Evolutionary conservation across 2,797 vertebrate genomes (phyloP).

Genomic region (Chiloscyllium punctatum): DNA sequence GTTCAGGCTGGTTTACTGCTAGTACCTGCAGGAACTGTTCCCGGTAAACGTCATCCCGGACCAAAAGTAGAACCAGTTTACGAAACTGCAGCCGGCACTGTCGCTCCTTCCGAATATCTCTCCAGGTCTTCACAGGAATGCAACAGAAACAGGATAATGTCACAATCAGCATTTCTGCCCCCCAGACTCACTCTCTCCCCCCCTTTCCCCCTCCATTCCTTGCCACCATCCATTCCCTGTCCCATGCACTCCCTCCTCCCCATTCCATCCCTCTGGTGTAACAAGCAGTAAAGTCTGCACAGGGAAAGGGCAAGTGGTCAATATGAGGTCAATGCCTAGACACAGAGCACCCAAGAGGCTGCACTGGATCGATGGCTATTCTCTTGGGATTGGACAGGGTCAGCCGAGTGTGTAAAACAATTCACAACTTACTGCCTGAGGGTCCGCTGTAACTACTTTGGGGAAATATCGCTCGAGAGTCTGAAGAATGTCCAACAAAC

Average conservation of each 20-base stretch:
- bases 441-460: not conserved
- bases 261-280: not conserved
- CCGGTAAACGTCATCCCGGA: not conserved
- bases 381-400: not conserved
- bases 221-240: not conserved
- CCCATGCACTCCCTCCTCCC: not conserved
- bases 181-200: not conserved
- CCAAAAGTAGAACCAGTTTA: not conserved
- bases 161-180: not conserved
- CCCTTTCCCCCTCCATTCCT: not conserved
- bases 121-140: not conserved
- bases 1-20: not conserved
- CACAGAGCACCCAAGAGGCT: not conserved
- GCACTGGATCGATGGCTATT: not conserved
- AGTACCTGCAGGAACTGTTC: not conserved
- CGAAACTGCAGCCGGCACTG: conserved; percentile 21
- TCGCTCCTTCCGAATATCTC: not conserved
- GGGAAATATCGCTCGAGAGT: not conserved
- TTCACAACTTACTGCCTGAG: not conserved
- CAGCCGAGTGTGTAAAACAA: not conserved
- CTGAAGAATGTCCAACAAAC: conserved; percentile 14
- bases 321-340: too few relatives aligned
- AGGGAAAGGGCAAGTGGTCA: not conserved
- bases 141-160: too few relatives aligned
- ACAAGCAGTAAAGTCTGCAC: too few relatives aligned